Evolutionary conservation across 2,888 invertebrate genomes (phyloP).

Genomic region (Palloptera scutellata): DNA sequence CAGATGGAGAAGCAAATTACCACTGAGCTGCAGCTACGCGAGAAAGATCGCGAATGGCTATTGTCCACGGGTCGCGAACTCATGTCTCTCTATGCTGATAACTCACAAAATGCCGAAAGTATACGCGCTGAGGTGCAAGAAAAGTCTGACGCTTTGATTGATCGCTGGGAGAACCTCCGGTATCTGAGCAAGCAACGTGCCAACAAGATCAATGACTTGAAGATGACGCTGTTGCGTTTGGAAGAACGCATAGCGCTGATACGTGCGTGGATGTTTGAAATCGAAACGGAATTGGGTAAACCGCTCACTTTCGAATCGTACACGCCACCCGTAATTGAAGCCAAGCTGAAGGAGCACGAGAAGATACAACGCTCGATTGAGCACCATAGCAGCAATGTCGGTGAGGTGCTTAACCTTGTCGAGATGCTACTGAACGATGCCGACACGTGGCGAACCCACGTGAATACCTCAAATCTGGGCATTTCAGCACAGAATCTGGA

Average conservation of each 20-base stretch:
- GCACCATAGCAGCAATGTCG: conserved; percentile 78
- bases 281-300: conserved; percentile 75
- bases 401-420: conserved; percentile 80
- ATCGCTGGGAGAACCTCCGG: conserved; percentile 74
- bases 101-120: conserved; percentile 69
- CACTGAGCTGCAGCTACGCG: conserved; percentile 78
- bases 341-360: conserved; percentile 76
- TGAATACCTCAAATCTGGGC: conserved; percentile 74
- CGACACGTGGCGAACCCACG: conserved; percentile 75
- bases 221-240: conserved; percentile 74
- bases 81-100: conserved; percentile 69
- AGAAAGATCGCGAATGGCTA: conserved; percentile 82
- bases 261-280: conserved; percentile 74
- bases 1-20: conserved; percentile 78
- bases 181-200: conserved; percentile 73
- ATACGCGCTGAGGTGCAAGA: conserved; percentile 69
- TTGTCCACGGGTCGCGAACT: conserved; percentile 73
- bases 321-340: conserved; percentile 73
- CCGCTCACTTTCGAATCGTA: conserved; percentile 74
- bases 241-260: conserved; percentile 78
- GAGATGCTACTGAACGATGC: conserved; percentile 79
- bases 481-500: conserved; percentile 76
- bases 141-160: conserved; percentile 70
- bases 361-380: conserved; percentile 79
- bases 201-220: conserved; percentile 76